These are phyloP conservation scores for Oryzias woworae DNA, from an alignment of 2,113 vertebrate species.

Conservation along the genomic window DNA sequence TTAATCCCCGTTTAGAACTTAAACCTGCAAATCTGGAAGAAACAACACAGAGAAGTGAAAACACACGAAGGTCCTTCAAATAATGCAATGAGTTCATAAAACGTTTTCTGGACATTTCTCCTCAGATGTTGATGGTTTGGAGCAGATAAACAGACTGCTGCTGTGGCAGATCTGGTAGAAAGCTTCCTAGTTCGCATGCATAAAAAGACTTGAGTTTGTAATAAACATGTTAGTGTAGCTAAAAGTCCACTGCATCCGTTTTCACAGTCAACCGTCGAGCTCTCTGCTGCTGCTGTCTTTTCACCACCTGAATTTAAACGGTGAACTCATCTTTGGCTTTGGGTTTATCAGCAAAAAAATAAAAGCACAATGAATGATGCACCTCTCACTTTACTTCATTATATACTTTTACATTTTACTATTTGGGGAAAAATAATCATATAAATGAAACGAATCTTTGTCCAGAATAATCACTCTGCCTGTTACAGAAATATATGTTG, in stretches of 20 bases:
- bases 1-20: too few species aligned
- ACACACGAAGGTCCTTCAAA: too few species aligned
- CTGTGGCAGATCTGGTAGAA: too few species aligned
- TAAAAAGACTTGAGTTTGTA: conserved; percentile 22
- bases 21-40: background rate
- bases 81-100: too few species aligned
- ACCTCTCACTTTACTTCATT: conserved; percentile 44
- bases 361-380: conserved; percentile 37
- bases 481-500: too few species aligned
- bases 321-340: conserved; percentile 58
- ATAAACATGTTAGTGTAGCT: conserved; percentile 11
- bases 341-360: conserved; percentile 14
- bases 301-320: conserved; percentile 35
- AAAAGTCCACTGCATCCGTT: conserved; percentile 15
- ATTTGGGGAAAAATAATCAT: conserved; percentile 21
- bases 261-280: conserved; percentile 14
- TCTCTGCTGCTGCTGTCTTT: conserved; percentile 28
- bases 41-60: background rate
- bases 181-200: conserved; percentile 6
- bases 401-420: conserved; percentile 12
- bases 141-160: background rate
- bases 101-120: too few species aligned
- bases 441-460: conserved; percentile 14
- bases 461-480: conserved; percentile 6
- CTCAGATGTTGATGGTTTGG: background rate